Percentiles rank a stretch among this genome's conserved stretches.
phyloP scores from a whole-genome alignment of 2,888 invertebrate species.

The Mycalesis mineus region DNA sequence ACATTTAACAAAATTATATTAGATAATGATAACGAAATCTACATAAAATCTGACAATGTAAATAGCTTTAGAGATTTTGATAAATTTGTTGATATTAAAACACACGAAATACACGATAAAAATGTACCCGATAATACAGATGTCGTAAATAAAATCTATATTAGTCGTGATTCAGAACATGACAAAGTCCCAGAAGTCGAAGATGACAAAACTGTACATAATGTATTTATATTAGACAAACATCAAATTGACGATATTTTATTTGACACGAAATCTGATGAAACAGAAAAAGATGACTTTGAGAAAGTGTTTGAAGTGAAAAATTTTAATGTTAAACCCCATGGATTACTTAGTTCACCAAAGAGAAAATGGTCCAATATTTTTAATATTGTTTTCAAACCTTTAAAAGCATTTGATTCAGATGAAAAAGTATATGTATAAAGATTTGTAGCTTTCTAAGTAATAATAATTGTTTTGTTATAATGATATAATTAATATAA shows the following conservation, averaged over 20 bases:
- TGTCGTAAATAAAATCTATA: constrained; percentile 1
- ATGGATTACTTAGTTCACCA: constrained; percentile 13
- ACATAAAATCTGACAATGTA: neutral
- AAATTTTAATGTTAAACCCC: constrained; percentile 15
- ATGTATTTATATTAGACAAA: neutral
- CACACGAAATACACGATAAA: neutral
- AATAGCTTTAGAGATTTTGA: neutral
- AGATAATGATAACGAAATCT: neutral
- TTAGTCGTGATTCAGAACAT: constrained; percentile 8
- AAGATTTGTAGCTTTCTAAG: neutral
- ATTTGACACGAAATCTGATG: constrained; percentile 4
- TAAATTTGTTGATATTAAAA: constrained; percentile 14
- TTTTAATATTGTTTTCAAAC: constrained; percentile 36
- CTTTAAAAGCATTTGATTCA: constrained; percentile 23
- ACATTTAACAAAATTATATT: neutral
- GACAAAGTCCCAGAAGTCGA: constrained; percentile 3
- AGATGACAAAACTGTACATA: neutral
- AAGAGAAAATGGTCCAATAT: constrained; percentile 31
- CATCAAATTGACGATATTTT: neutral
- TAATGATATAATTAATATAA: neutral
- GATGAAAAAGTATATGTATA: constrained; percentile 39
- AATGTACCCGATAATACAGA: neutral
- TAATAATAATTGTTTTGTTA: neutral
- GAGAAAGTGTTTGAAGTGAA: constrained; percentile 18
- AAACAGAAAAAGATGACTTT: constrained; percentile 16